Base-by-base conservation (phyloP, 1,140 invertebrate species). In the Meloidogyne chitwoodi region DNA sequence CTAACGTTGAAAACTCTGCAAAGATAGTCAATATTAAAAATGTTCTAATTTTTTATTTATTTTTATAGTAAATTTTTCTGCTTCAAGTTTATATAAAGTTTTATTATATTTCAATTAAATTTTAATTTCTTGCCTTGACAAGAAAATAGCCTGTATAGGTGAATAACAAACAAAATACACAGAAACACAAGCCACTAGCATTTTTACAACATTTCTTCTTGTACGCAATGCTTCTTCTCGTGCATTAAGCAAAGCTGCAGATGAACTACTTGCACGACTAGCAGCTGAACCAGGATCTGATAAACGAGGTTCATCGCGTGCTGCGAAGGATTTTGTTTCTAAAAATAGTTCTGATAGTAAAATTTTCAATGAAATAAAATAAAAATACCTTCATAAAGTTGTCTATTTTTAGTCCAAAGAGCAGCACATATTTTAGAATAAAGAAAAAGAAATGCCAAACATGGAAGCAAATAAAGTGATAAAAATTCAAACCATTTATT, bases 161-260 rank as follows among this genome's bases (percentile, higher is more conserved):
- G 85, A 86, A 63, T 86, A 86, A 61, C 85, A 87, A 48, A 87
- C 66, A 71, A 86, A 86, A 70, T 86, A 86, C 10, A 86, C 79
- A 56, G 70, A 76, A n/a, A 87, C 86, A 77, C 86, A 86, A 27
- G 86, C 85, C 1, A 86, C 83, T 12, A 86, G 72, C 84, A 86
- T 87, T 75, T 85, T 86, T 26, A 86, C 82, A 24, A 86, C 85
- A 72, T 77, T 83, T 65, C 85, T 63, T 29, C 84, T 44, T 31
- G 77, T 87, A 26, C 64, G 63, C 48, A 86, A 69, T 41, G 83
- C 77, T 34, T 85, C 84, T 27, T 74, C 65, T 44, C 74, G 56
- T 44, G 78, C 76, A 22, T 48, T 56, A 3, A 69, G 31, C 24
- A 70, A 44, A 29, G 41, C 38, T 29, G 56, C 56, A 16, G 24